A percentile compares a stretch with the other conserved stretches of the same genome.
Conservation (phyloP, 2,113 vertebrate species). For the Platysteira castanea region DNA sequence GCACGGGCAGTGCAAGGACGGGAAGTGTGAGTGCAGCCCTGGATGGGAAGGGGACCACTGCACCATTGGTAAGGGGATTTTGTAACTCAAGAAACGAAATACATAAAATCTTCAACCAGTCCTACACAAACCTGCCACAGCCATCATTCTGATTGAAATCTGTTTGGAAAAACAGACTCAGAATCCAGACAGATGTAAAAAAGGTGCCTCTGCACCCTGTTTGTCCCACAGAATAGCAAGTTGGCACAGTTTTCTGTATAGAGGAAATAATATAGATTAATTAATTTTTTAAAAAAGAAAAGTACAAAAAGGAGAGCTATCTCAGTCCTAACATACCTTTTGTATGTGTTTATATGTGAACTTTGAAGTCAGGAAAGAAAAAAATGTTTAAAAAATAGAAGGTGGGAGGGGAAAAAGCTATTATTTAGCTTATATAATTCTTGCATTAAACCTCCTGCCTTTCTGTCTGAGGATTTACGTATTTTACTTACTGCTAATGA, state of each 20-base stretch:
- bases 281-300: neutral
- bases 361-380: neutral
- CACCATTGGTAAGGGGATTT: conserved; percentile 86
- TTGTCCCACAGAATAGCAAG: neutral
- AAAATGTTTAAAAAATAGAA: neutral
- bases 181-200: neutral
- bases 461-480: conserved; percentile 51
- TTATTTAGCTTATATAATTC: conserved; percentile 30
- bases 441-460: conserved; percentile 36
- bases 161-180: neutral
- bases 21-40: conserved; percentile 93
- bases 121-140: neutral
- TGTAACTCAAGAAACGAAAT: neutral
- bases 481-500: conserved; percentile 25
- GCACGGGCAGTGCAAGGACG: conserved; percentile 93
- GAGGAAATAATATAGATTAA: neutral
- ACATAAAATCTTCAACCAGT: neutral
- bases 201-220: neutral
- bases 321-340: neutral
- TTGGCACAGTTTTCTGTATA: neutral
- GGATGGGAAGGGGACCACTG: conserved; percentile 99
- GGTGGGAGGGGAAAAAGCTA: neutral
- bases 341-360: neutral
- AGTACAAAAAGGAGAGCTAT: neutral
- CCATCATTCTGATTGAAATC: neutral